Evolutionary conservation across 2,797 vertebrate genomes (phyloP), one percentile per base, ranked within the genome.

Genomic region (Tragopan temminckii): DNA sequence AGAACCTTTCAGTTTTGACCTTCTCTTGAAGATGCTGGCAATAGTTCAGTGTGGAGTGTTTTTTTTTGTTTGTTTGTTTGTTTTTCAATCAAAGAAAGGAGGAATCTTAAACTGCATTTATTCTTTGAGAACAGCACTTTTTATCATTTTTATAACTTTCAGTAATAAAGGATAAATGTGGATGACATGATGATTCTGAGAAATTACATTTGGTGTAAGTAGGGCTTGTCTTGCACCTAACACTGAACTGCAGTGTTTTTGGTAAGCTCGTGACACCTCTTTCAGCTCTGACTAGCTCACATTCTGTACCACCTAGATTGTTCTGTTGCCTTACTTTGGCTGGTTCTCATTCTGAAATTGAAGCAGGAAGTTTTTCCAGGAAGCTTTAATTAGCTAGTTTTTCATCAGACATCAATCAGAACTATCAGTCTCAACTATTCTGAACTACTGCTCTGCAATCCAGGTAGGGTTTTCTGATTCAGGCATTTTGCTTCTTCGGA

Each of bases 261-360:
- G 40, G 53, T 50, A 70, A 80, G 82, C 18, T 63, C 31, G 31
- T 57, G 57, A 74, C 52, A 33, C 36, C 7, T 80, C 40, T 59
- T 70, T 42, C 35, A 50, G 12, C 58, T n/a, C 29, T 74, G 4
- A 1, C 63, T 81, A 82, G 38, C 89, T 89, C 80, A 71, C 35
- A 46, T 80, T 92, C 72, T 88, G 29, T 80, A 66, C 83, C 53
- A 71, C 87, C 79, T 64, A 21, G 33, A 82, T 72, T 29, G 10
- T 92, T 89, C 53, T 91, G 45, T n/a, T 88, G 61, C 69, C 70
- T 72, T 70, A 62, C 77, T 89, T 72, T 58, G 21, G 14, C 29
- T 67, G 35, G 9, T 53, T 79, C 29, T 85, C 11, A 5, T 90
- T 61, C 64, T 89, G 85, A 83, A 70, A 85, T 68, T 80, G 70